These are phyloP conservation scores for Microtus californicus DNA, from an alignment of 2,797 vertebrate species.

Conservation along the genomic window DNA sequence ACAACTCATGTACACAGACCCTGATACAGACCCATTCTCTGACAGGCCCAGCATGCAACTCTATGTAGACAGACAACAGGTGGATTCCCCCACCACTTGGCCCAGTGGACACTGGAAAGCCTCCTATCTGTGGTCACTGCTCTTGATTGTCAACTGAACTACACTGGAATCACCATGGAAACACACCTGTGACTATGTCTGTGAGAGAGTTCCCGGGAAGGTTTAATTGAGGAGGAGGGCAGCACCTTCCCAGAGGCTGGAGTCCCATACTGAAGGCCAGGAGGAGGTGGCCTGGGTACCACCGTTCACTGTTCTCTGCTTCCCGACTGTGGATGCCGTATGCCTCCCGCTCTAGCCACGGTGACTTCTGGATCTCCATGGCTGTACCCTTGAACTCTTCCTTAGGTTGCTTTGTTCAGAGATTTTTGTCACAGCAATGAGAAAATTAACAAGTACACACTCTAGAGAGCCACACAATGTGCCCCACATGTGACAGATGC, in stretches of 20 bases:
- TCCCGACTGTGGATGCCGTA: background rate
- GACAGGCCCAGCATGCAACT: background rate
- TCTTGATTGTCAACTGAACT: background rate
- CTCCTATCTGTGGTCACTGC: background rate
- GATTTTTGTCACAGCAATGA: background rate
- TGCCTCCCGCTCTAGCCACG: background rate
- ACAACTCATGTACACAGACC: too few species aligned
- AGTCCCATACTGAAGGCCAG: background rate
- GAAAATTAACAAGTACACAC: background rate
- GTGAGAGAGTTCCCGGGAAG: background rate
- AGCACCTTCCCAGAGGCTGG: too few species aligned
- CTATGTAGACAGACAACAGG: background rate
- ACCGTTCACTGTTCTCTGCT: background rate
- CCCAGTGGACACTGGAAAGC: background rate
- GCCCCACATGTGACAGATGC: rapidly evolving
- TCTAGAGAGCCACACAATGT: background rate
- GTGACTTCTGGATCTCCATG: too few species aligned
- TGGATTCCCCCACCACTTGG: background rate
- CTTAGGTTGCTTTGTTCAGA: background rate
- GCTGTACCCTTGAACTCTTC: background rate
- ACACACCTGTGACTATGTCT: background rate
- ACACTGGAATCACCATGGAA: background rate
- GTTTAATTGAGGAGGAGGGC: background rate
- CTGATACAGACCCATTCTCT: background rate
- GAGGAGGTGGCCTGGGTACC: background rate